Conservation (phyloP, 23 tunicate genomes). For the Trididemnum nubilum region DNA sequence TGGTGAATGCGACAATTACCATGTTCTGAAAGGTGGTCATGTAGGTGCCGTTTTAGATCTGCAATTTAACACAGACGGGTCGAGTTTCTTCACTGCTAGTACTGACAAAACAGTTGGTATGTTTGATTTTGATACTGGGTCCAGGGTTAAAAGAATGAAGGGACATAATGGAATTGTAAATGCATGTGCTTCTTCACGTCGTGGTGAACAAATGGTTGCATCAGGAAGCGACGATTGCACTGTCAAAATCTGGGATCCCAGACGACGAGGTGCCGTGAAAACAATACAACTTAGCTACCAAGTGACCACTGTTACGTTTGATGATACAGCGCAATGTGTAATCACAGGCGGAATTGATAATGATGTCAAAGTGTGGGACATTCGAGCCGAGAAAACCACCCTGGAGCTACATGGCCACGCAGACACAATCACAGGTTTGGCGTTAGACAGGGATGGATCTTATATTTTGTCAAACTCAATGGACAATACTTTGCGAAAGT, state of each 20-base stretch:
- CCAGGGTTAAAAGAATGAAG: conserved; percentile 91
- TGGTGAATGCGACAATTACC: conserved; percentile 92
- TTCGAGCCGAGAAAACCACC: conserved; percentile 49
- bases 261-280: conserved; percentile 68
- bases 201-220: conserved; percentile 91
- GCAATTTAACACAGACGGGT: conserved; percentile 88
- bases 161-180: conserved; percentile 96
- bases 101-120: conserved; percentile 95
- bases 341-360: conserved; percentile 91
- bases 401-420: conserved; percentile 75
- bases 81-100: conserved; percentile 76
- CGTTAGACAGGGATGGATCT: conserved; percentile 63
- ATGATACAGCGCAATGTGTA: conserved; percentile 79
- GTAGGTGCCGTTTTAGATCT: conserved; percentile 83
- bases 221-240: conserved; percentile 95
- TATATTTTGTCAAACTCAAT: conserved; percentile 87
- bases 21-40: conserved; percentile 82
- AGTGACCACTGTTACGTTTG: conserved; percentile 76
- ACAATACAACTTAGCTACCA: conserved; percentile 75
- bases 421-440: conserved; percentile 86
- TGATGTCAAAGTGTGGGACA: conserved; percentile 79
- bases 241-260: conserved; percentile 88
- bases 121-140: conserved; percentile 91
- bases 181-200: conserved; percentile 53
- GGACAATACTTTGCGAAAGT: conserved; percentile 85